Percentiles rank a stretch among this genome's conserved stretches.
Conservation (phyloP, 2,797 vertebrate genomes). For the Xyrichtys novacula region DNA sequence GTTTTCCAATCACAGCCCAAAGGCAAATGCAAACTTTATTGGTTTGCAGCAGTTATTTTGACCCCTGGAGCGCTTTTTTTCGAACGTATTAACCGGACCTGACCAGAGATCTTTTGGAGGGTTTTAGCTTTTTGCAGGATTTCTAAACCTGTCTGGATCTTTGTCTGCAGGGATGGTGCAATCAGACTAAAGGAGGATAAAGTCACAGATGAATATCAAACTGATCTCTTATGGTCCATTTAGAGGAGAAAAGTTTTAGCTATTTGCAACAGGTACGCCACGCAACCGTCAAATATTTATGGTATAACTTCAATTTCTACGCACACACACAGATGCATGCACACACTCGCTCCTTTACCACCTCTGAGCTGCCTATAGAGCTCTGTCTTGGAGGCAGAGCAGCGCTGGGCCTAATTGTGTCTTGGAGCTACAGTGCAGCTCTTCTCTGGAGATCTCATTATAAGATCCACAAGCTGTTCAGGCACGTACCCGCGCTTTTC, state of each 20-base stretch:
- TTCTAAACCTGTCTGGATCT: conserved; percentile 32
- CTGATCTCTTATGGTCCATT: neutral
- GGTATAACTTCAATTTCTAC: conserved; percentile 25
- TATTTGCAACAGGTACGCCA: neutral
- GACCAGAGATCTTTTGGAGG: conserved; percentile 30
- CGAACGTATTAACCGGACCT: conserved; percentile 7
- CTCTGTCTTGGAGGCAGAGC: conserved; percentile 66
- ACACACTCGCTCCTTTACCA: conserved; percentile 26
- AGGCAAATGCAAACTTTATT: conserved; percentile 43
- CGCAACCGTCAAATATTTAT: conserved; percentile 34
- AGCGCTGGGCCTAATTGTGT: conserved; percentile 82
- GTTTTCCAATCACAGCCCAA: conserved; percentile 31
- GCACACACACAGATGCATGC: conserved; percentile 20
- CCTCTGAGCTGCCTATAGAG: conserved; percentile 53
- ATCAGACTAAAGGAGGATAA: conserved; percentile 9
- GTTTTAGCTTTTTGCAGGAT: neutral
- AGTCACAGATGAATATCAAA: conserved; percentile 17
- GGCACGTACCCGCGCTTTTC: conserved; percentile 63
- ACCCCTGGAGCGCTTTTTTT: conserved; percentile 38
- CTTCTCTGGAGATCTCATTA: conserved; percentile 89
- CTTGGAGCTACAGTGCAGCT: conserved; percentile 79
- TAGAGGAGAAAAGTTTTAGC: neutral
- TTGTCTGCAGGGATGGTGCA: conserved; percentile 13
- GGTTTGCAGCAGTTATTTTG: conserved; percentile 42
- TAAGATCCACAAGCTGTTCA: conserved; percentile 84